Conservation (phyloP, 2,888 invertebrate genomes). For the Biston stratarius region DNA sequence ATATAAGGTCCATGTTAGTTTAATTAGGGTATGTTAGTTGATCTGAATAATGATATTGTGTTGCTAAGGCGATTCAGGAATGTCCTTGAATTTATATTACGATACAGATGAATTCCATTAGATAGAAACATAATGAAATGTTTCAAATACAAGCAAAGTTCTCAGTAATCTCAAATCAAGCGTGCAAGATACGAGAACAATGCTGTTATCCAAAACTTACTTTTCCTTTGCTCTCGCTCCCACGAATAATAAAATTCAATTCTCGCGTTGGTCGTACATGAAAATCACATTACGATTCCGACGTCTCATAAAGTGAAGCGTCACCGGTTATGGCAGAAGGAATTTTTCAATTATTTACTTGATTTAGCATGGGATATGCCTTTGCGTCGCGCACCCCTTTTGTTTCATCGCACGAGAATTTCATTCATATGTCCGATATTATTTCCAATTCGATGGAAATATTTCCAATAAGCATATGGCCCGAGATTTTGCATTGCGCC, state of each 20-base stretch:
- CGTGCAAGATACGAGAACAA: conserved; percentile 3
- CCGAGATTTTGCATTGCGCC: conserved; percentile 61
- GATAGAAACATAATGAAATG: conserved; percentile 1
- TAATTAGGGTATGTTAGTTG: too few species aligned
- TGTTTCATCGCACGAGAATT: conserved; percentile 67
- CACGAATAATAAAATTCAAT: conserved; percentile 35
- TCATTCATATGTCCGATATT: conserved; percentile 75
- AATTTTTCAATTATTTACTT: conserved; percentile 65
- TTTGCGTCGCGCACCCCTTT: conserved; percentile 56
- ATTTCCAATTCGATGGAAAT: conserved; percentile 74
- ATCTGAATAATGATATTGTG: too few species aligned
- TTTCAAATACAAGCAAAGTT: conserved; percentile 13
- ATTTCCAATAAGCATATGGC: conserved; percentile 75
- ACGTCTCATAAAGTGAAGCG: conserved; percentile 41
- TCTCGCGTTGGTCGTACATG: conserved; percentile 38
- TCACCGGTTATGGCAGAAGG: conserved; percentile 40
- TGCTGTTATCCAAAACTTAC: conserved; percentile 21
- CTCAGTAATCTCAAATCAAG: conserved; percentile 21
- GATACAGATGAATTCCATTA: conserved; percentile 6
- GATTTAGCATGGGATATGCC: conserved; percentile 53
- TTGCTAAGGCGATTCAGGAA: not conserved
- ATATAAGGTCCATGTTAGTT: too few species aligned
- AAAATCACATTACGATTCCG: conserved; percentile 47
- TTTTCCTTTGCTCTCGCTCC: conserved; percentile 21
- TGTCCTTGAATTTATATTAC: not conserved